phyloP scores from a whole-genome alignment of 2,888 invertebrate genomes.

The Drosophila phalerata region DNA sequence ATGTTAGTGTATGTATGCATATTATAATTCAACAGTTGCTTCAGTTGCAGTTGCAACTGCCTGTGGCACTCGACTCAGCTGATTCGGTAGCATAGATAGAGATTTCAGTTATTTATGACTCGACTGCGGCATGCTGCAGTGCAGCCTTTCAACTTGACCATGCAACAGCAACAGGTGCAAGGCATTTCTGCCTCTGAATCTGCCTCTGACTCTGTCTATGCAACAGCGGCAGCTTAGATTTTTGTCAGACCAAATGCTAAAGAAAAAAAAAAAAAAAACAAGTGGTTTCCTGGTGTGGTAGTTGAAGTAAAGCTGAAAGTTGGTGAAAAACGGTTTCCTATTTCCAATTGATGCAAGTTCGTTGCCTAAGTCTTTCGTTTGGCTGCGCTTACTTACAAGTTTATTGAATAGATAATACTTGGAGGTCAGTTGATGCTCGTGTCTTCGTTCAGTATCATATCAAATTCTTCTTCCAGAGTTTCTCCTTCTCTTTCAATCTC shows the following conservation, averaged over 20 bases:
- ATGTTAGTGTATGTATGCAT: background rate
- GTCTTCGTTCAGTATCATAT: background rate
- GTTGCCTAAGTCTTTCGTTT: constrained; percentile 55
- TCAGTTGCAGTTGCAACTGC: constrained; percentile 31
- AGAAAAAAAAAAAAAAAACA: background rate
- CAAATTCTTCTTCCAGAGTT: too few species aligned
- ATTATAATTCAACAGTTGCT: constrained; percentile 42
- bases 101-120: constrained; percentile 62
- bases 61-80: constrained; percentile 31
- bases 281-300: constrained; percentile 35
- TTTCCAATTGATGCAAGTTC: constrained; percentile 46
- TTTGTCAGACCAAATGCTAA: constrained; percentile 46
- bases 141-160: constrained; percentile 49
- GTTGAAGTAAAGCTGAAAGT: constrained; percentile 33
- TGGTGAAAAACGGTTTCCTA: constrained; percentile 42
- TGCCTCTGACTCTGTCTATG: background rate
- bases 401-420: background rate
- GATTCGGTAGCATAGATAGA: constrained; percentile 63
- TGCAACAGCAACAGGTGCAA: constrained; percentile 39
- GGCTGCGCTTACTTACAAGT: background rate
- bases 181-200: background rate
- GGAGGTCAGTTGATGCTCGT: background rate
- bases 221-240: constrained; percentile 36
- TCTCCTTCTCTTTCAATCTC: background rate
- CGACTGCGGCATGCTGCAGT: constrained; percentile 35